Evolutionary conservation across 1,140 invertebrate genomes (phyloP).

Genomic region (Lethrus apterus): DNA sequence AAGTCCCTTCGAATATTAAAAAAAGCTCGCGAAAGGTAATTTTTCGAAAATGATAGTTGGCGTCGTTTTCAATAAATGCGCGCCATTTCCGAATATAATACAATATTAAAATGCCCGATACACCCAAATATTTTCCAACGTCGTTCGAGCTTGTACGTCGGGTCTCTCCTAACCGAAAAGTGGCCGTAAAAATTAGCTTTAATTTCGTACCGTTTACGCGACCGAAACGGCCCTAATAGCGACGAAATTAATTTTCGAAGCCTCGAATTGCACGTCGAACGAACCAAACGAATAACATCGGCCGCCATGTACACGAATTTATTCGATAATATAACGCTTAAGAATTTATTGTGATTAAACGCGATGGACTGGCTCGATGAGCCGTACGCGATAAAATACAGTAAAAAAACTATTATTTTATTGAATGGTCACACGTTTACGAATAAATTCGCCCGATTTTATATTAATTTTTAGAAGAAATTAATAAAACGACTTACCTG

Average conservation of each 20-base stretch:
- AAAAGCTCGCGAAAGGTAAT: too few relatives aligned
- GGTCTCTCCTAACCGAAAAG: not conserved
- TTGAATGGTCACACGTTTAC: not conserved
- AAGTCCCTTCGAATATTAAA: too few relatives aligned
- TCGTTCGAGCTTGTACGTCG: not conserved
- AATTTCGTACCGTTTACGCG: not conserved
- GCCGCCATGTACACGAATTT: conserved; percentile 13
- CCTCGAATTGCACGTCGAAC: not conserved
- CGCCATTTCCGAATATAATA: conserved; percentile 15
- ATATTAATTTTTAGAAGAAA: conserved; percentile 14
- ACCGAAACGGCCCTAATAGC: not conserved
- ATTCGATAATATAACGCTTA: conserved; percentile 9
- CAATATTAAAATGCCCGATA: conserved; percentile 15
- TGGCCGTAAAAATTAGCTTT: conserved; percentile 6
- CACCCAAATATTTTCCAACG: conserved; percentile 12
- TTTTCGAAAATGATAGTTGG: too few relatives aligned
- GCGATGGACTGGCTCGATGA: not conserved
- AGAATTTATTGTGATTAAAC: conserved; percentile 11
- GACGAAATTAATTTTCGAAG: conserved; percentile 12
- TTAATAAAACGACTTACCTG: conserved; percentile 13
- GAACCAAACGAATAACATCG: conserved; percentile 2
- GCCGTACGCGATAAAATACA: conserved; percentile 7
- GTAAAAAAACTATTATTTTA: conserved; percentile 16
- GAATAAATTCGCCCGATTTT: conserved; percentile 11
- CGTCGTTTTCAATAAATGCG: conserved; percentile 6